Percentiles rank a stretch among this genome's conserved stretches.
Conservation (phyloP, 2,888 invertebrate species). For the Cheilosia soror region DNA sequence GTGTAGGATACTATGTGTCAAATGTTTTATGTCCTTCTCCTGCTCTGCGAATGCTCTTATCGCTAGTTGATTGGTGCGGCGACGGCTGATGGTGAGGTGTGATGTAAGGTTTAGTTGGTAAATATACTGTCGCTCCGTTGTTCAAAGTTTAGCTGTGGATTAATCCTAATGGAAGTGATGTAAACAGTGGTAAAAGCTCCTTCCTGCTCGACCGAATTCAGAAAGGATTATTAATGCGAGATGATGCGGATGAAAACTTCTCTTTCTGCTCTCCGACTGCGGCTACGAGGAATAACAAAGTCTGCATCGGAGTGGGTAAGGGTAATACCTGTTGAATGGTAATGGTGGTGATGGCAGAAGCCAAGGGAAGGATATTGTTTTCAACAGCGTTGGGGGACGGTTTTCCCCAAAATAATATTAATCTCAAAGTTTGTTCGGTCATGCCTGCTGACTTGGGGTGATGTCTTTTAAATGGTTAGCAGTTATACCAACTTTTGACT, state of each 20-base stretch:
- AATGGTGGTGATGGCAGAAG: conserved; percentile 21
- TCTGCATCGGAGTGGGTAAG: not conserved
- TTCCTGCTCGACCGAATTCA: conserved; percentile 23
- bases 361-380: conserved; percentile 12
- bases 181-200: conserved; percentile 35
- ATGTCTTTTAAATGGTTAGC: conserved; percentile 26
- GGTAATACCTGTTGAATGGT: conserved; percentile 57
- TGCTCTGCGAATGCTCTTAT: conserved; percentile 4
- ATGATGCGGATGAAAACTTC: conserved; percentile 38
- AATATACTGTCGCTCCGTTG: conserved; percentile 10
- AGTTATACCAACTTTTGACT: conserved; percentile 13
- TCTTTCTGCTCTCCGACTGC: not conserved
- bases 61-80: not conserved
- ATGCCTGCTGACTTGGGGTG: conserved; percentile 12
- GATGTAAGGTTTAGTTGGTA: conserved; percentile 2
- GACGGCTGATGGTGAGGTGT: not conserved
- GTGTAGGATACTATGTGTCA: conserved; percentile 15
- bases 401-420: conserved; percentile 9
- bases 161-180: conserved; percentile 44
- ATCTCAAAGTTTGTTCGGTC: conserved; percentile 36
- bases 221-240: conserved; percentile 43
- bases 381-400: conserved; percentile 5
- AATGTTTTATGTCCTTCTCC: conserved; percentile 33
- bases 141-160: conserved; percentile 44
- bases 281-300: not conserved